A percentile compares a stretch with the other conserved stretches of the same genome.
Conservation (phyloP, 2,797 vertebrate genomes). For the Acipenser oxyrinchus region DNA sequence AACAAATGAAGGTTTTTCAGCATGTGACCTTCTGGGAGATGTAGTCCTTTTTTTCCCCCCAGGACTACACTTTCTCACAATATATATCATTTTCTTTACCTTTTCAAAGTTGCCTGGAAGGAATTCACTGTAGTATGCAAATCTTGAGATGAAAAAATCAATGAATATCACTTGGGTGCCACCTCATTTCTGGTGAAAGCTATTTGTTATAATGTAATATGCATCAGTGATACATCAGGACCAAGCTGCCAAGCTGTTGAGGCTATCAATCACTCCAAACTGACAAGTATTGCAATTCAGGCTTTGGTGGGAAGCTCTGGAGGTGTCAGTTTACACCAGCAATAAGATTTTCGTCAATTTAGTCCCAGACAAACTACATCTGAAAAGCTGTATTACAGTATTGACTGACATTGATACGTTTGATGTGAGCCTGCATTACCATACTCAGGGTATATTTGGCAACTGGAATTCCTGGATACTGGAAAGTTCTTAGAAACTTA, state of each 20-base stretch:
- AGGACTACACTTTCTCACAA: too few relatives aligned
- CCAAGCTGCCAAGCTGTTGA: slow-evolving; percentile 22
- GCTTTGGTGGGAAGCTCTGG: slow-evolving; percentile 22
- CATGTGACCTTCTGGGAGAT: too few relatives aligned
- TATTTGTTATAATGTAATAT: slow-evolving; percentile 33
- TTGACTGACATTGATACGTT: background rate
- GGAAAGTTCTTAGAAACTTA: too few relatives aligned
- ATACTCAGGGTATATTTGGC: too few relatives aligned
- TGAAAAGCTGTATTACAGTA: too few relatives aligned
- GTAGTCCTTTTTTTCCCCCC: too few relatives aligned
- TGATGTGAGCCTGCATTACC: background rate
- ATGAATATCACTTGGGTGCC: slow-evolving; percentile 12
- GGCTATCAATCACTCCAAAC: slow-evolving; percentile 31
- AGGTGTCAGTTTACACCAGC: slow-evolving; percentile 28
- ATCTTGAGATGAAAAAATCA: too few relatives aligned
- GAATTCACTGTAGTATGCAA: too few relatives aligned
- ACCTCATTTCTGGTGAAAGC: slow-evolving; percentile 22
- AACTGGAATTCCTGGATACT: too few relatives aligned
- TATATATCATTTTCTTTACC: too few relatives aligned
- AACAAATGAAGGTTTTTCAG: too few relatives aligned
- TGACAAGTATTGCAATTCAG: slow-evolving; percentile 23
- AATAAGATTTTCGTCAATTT: slow-evolving; percentile 28
- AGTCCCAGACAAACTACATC: slow-evolving; percentile 12
- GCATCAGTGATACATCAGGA: slow-evolving; percentile 28
- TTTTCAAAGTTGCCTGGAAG: too few relatives aligned